These are phyloP conservation scores for Morphnarchus princeps DNA, from an alignment of 2,113 vertebrate species.

Conservation along the genomic window DNA sequence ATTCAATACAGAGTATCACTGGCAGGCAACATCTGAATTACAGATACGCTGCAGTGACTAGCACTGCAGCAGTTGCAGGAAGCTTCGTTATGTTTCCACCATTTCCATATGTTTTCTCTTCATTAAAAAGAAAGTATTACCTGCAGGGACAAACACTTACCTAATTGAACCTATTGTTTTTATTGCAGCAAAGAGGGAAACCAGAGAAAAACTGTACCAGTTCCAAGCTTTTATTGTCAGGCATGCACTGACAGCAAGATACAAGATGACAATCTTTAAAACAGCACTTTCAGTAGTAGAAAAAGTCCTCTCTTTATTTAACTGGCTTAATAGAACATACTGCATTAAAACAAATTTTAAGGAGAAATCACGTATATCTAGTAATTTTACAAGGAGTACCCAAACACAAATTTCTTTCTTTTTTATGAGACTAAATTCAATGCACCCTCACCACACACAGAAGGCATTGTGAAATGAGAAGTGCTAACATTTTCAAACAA, in stretches of 20 bases:
- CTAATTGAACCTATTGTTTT: neutral
- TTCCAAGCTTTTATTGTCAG: neutral
- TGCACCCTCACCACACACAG: neutral
- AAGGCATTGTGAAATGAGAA: neutral
- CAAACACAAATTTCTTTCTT: neutral
- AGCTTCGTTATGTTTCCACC: neutral
- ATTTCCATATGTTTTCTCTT: neutral
- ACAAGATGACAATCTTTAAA: neutral
- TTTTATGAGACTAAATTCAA: neutral
- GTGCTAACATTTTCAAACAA: slow-evolving; percentile 1
- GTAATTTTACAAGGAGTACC: neutral
- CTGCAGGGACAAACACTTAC: neutral
- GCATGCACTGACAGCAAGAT: neutral
- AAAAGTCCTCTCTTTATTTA: neutral
- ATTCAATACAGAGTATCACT: neutral
- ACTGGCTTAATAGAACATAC: neutral
- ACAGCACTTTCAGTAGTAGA: neutral
- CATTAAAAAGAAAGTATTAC: neutral
- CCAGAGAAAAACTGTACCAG: neutral
- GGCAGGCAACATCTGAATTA: neutral
- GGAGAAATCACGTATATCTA: accelerated
- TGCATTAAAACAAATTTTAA: neutral
- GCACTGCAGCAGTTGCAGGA: neutral
- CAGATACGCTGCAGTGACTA: neutral
- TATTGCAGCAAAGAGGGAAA: neutral